phyloP scores from a whole-genome alignment of 2,797 vertebrate genomes.

The Toxotes lorentzi region DNA sequence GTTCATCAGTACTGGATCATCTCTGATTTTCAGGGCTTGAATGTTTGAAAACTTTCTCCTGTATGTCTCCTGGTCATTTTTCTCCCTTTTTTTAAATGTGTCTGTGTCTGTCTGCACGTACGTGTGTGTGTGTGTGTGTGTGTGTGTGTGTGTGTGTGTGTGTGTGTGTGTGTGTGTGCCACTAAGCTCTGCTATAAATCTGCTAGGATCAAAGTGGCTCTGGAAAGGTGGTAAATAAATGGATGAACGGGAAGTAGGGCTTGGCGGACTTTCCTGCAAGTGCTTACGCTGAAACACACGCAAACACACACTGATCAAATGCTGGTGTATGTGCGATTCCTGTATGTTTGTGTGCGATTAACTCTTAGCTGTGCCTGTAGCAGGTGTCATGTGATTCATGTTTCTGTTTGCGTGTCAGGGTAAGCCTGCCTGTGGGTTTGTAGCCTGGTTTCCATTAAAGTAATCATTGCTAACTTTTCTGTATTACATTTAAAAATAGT shows the following conservation, averaged over 20 bases:
- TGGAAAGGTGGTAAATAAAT: constrained; percentile 21
- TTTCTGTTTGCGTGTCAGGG: neutral
- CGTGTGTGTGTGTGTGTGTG: neutral
- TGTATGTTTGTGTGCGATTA: neutral
- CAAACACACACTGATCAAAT: constrained; percentile 18
- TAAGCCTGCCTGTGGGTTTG: neutral
- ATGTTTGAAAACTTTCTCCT: neutral
- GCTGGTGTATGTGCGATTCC: constrained; percentile 13
- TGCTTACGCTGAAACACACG: neutral
- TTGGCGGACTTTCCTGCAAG: constrained; percentile 12
- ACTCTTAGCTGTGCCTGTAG: neutral
- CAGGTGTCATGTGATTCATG: neutral
- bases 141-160: neutral
- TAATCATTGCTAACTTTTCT: neutral
- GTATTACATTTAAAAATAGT: too few relatives aligned
- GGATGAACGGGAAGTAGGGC: constrained; percentile 27
- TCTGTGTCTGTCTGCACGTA: neutral
- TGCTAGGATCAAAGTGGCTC: constrained; percentile 18
- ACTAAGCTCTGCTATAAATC: constrained; percentile 36
- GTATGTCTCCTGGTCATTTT: neutral
- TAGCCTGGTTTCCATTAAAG: neutral
- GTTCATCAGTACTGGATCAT: neutral
- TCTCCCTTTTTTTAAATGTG: neutral
- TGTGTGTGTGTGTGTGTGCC: neutral
- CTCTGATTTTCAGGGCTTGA: neutral